Evolutionary conservation across 2,797 vertebrate genomes (phyloP), one percentile per base, ranked within the genome.

Genomic region (Tokudaia tokunoshimensis): DNA sequence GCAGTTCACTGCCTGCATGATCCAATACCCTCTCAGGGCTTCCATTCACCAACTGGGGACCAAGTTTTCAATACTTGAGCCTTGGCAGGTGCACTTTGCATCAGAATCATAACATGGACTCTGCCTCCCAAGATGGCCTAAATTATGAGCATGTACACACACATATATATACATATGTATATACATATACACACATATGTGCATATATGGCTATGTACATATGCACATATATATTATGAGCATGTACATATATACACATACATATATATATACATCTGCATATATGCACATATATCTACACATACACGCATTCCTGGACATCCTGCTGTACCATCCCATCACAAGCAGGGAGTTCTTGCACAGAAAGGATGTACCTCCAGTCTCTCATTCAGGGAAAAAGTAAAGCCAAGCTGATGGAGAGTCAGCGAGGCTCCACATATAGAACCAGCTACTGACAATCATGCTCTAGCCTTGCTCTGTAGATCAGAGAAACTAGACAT

Each of bases 401-500:
- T 52, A 3, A 14, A 52, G 47, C 59, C 83, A 22, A 50, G 57
- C 67, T 76, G 44, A 67, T 37, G 59, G 22, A 29, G 14, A 26
- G 83, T n/a, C 70, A 57, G n/a, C 84, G 37, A 57, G 34, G 50
- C 31, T 70, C 26, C 1, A 9, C 26, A 79, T 41, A 93, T 67
- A 10, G 57, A 31, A 67, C 93, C 70, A 55, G 81, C 55, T 55
- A 41, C 34, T 52, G 47, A 11, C 41, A 17, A n/a, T 52, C 76
- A 29, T 11, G 13, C 82, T 81, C 37, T 37, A 90, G 59, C 92
- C 72, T 1, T 6, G 8, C 41, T 93, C 76, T 47, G 63, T 34
- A 47, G 88, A 89, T 82, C 86, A n/a, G 80, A 94, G 85, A 80
- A 85, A 89, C 3, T n/a, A 89, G 76, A 94, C 94, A 96, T 91